A percentile compares a stretch with the other conserved stretches of the same genome.
Evolutionary conservation across 35 echinoderm and acorn worm genomes (phyloP).

Genomic region (Eucidaris tribuloides): DNA sequence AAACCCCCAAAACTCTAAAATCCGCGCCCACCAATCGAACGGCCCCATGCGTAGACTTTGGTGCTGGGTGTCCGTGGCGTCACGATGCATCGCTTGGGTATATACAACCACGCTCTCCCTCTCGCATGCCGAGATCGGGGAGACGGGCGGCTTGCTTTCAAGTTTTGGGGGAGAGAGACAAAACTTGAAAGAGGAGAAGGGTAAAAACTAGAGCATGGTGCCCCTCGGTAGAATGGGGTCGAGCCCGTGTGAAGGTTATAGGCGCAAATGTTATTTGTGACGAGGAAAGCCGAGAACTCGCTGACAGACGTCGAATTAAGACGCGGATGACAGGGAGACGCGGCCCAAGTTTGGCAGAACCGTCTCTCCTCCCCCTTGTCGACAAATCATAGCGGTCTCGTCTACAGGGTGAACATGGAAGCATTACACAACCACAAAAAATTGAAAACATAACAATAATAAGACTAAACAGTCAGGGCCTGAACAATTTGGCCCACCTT

Average conservation of each 20-base stretch:
- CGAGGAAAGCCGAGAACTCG: slow-evolving; percentile 21
- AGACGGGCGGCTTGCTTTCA: slow-evolving; percentile 19
- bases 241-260: slow-evolving; percentile 26
- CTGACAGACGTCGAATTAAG: slow-evolving; percentile 31
- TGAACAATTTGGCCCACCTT: too few relatives aligned
- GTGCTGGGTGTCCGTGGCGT: not conserved
- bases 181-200: slow-evolving; percentile 5
- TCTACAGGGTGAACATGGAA: too few relatives aligned
- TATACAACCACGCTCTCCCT: too few relatives aligned
- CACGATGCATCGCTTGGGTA: too few relatives aligned
- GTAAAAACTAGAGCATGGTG: slow-evolving; percentile 2
- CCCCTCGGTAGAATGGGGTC: not conserved
- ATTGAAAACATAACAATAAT: too few relatives aligned
- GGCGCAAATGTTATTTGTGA: slow-evolving; percentile 40
- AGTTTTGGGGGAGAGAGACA: not conserved
- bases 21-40: too few relatives aligned
- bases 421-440: too few relatives aligned
- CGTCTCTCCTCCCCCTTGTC: too few relatives aligned
- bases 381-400: not conserved
- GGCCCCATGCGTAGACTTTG: not conserved
- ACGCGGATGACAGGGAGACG: slow-evolving; percentile 2
- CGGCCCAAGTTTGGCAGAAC: too few relatives aligned
- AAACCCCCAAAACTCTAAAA: too few relatives aligned
- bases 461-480: too few relatives aligned
- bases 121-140: not conserved